These are phyloP conservation scores for Lophius americanus DNA, from an alignment of 2,797 vertebrate species.

Conservation along the genomic window DNA sequence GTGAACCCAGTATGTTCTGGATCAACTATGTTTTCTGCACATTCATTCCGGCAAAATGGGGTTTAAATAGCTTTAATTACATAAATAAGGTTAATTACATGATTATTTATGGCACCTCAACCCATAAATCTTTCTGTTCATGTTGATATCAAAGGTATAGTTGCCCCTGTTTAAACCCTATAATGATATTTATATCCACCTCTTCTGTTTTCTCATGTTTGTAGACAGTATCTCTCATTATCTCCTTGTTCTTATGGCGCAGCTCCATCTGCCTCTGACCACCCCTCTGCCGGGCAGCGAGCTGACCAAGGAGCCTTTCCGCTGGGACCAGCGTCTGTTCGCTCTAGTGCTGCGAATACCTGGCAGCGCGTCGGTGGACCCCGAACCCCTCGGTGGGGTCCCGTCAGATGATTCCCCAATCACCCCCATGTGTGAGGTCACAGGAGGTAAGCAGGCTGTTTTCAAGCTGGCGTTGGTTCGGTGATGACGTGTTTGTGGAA, in stretches of 20 bases:
- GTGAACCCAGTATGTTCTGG: too few species aligned
- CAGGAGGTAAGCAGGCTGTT: constrained; percentile 86
- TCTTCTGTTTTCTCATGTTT: background rate
- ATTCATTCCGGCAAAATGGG: too few species aligned
- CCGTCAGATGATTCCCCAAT: constrained; percentile 93
- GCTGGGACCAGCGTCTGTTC: constrained; percentile 97
- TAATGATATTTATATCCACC: background rate
- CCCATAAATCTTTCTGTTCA: too few species aligned
- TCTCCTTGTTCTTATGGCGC: constrained; percentile 30
- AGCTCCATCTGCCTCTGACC: constrained; percentile 96
- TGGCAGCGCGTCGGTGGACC: constrained; percentile 88
- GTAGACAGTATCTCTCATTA: too few species aligned
- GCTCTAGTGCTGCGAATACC: constrained; percentile 92
- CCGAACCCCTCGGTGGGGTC: constrained; percentile 89
- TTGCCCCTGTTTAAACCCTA: background rate
- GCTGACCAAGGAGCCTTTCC: constrained; percentile 97
- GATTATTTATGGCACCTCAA: too few species aligned
- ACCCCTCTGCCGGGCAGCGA: constrained; percentile 97
- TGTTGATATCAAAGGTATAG: too few species aligned
- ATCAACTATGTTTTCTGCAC: too few species aligned
- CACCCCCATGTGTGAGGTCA: constrained; percentile 98
- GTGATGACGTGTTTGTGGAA: background rate
- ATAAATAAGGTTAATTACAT: too few species aligned
- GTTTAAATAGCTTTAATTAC: too few species aligned
- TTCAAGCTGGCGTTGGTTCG: background rate